A percentile compares a stretch with the other conserved stretches of the same genome.
Conservation (phyloP, 2,888 invertebrate genomes). For the Thumatha senex region DNA sequence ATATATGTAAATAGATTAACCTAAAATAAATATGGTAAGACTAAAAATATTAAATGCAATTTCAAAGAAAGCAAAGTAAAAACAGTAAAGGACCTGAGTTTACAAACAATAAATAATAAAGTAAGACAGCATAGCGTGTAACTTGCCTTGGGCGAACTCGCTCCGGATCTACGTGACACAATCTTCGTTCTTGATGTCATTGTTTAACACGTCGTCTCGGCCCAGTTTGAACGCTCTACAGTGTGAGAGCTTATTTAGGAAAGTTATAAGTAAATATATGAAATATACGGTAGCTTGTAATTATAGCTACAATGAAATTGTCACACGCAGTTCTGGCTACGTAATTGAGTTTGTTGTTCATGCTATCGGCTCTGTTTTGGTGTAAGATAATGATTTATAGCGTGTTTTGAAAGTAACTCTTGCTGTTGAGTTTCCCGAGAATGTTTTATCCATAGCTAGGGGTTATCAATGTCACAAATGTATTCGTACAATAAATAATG, state of each 20-base stretch:
- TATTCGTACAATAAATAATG: too few species aligned
- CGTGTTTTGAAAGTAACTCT: too few species aligned
- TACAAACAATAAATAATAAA: constrained; percentile 10
- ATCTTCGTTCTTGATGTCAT: constrained; percentile 54
- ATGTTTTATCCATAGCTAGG: too few species aligned
- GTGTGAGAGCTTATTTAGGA: constrained; percentile 37
- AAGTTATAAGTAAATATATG: constrained; percentile 28
- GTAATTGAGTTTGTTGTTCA: constrained; percentile 9
- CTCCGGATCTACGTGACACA: constrained; percentile 61
- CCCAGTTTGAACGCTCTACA: constrained; percentile 40
- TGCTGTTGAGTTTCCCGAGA: too few species aligned
- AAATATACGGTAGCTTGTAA: constrained; percentile 15
- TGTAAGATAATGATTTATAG: not conserved
- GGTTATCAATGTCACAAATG: too few species aligned
- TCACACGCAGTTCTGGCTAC: constrained; percentile 8
- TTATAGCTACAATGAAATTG: constrained; percentile 27
- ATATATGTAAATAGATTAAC: too few species aligned
- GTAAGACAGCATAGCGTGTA: constrained; percentile 23
- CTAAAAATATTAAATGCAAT: too few species aligned
- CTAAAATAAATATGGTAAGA: too few species aligned
- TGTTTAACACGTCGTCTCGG: constrained; percentile 56
- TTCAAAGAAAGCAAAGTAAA: constrained; percentile 1
- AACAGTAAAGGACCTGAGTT: not conserved
- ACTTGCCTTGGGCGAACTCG: constrained; percentile 47
- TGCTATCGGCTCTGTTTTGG: not conserved